These are phyloP conservation scores for Maccullochella peelii DNA, from an alignment of 2,113 vertebrate species.

Conservation along the genomic window DNA sequence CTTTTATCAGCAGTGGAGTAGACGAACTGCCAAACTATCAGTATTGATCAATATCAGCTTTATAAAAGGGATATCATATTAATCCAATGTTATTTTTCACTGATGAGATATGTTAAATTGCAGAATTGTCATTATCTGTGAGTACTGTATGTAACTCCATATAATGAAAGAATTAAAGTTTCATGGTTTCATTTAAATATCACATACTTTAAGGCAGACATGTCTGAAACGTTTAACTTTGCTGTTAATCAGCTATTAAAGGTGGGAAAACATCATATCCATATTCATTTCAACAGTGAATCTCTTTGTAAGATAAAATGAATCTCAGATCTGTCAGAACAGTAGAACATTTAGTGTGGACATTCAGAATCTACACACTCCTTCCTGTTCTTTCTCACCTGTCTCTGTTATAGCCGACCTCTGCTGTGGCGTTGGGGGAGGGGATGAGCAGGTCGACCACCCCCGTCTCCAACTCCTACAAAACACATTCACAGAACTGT, in stretches of 20 bases:
- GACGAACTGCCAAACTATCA: background rate
- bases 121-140: background rate
- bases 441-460: slow-evolving; percentile 87
- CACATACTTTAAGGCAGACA: too few relatives aligned
- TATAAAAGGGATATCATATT: background rate
- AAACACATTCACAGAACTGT: background rate
- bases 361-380: background rate
- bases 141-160: background rate
- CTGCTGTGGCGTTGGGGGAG: slow-evolving; percentile 85
- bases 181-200: background rate
- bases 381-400: slow-evolving; percentile 67
- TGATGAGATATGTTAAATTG: too few relatives aligned
- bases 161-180: background rate
- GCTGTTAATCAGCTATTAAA: too few relatives aligned
- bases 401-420: slow-evolving; percentile 88
- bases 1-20: background rate
- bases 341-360: background rate
- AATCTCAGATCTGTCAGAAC: too few relatives aligned
- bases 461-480: slow-evolving; percentile 86
- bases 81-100: background rate
- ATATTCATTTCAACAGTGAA: background rate
- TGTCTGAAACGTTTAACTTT: too few relatives aligned
- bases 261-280: too few relatives aligned
- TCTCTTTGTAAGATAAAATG: background rate
- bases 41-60: too few relatives aligned